phyloP scores from a whole-genome alignment of 2,888 invertebrate genomes.

The Leucozona laternaria region DNA sequence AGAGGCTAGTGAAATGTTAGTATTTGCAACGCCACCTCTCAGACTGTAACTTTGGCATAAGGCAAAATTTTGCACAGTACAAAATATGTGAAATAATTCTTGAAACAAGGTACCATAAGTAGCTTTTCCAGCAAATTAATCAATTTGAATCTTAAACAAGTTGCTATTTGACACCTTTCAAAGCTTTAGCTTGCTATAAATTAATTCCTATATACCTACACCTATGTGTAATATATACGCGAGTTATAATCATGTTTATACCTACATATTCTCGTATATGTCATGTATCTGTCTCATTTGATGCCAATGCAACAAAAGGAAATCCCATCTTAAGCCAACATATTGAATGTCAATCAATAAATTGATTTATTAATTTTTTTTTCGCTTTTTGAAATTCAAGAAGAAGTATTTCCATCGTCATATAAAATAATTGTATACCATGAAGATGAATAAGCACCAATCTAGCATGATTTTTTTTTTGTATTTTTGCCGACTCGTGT shows the following conservation, averaged over 20 bases:
- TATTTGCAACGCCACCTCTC: no score
- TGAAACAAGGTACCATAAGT: background rate
- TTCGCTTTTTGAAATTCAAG: conserved; percentile 40
- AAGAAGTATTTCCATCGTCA: conserved; percentile 27
- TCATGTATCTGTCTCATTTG: conserved; percentile 24
- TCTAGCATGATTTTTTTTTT: conserved; percentile 7
- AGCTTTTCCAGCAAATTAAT: background rate
- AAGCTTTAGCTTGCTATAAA: background rate
- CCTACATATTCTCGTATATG: no score
- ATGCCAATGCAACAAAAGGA: conserved; percentile 1
- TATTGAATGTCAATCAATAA: conserved; percentile 64
- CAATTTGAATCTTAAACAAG: background rate
- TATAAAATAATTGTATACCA: conserved; percentile 7
- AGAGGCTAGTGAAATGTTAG: no score
- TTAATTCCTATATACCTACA: background rate
- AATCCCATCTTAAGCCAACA: conserved; percentile 21
- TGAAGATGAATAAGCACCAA: conserved; percentile 32
- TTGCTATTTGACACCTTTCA: background rate
- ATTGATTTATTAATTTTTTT: conserved; percentile 52
- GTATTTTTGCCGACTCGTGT: background rate
- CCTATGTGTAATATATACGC: background rate
- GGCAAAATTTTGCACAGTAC: background rate
- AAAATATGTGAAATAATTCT: background rate
- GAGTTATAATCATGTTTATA: background rate
- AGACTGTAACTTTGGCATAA: no score